Percentiles rank a stretch among this genome's conserved stretches.
Conservation (phyloP, 1,140 invertebrate genomes). For the Conopomorpha cramerella region DNA sequence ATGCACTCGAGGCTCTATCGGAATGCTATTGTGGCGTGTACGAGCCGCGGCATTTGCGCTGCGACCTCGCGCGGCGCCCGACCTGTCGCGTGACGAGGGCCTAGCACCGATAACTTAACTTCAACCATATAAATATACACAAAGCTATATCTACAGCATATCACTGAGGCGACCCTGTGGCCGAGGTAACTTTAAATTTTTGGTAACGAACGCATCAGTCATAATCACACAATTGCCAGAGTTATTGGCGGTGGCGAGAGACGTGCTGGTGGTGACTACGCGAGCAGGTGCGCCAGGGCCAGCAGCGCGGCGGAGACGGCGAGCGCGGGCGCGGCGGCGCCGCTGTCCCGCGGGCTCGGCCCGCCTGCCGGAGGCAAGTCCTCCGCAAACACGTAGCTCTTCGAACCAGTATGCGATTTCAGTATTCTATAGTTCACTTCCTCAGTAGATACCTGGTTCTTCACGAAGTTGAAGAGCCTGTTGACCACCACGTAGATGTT, state of each 20-base stretch:
- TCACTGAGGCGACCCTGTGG: conserved; percentile 39
- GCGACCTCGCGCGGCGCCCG: conserved; percentile 36
- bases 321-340: conserved; percentile 21
- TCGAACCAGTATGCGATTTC: conserved; percentile 56
- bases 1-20: not conserved
- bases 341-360: conserved; percentile 13
- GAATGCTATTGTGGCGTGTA: not conserved
- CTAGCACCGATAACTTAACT: conserved; percentile 14
- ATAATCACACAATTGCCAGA: conserved; percentile 19
- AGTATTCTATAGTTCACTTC: conserved; percentile 67
- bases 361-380: conserved; percentile 14
- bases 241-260: conserved; percentile 16
- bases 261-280: conserved; percentile 7
- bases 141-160: conserved; percentile 41
- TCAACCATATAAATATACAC: too few relatives aligned
- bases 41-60: conserved; percentile 30
- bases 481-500: conserved; percentile 70
- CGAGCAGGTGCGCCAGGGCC: conserved; percentile 24
- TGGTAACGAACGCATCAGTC: conserved; percentile 46
- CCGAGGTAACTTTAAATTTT: conserved; percentile 57
- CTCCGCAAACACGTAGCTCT: conserved; percentile 66
- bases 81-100: conserved; percentile 18
- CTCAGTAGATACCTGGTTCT: conserved; percentile 53
- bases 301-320: conserved; percentile 22
- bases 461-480: conserved; percentile 66